phyloP scores from a whole-genome alignment of 2,797 vertebrate genomes.

The Holocentrus rufus region DNA sequence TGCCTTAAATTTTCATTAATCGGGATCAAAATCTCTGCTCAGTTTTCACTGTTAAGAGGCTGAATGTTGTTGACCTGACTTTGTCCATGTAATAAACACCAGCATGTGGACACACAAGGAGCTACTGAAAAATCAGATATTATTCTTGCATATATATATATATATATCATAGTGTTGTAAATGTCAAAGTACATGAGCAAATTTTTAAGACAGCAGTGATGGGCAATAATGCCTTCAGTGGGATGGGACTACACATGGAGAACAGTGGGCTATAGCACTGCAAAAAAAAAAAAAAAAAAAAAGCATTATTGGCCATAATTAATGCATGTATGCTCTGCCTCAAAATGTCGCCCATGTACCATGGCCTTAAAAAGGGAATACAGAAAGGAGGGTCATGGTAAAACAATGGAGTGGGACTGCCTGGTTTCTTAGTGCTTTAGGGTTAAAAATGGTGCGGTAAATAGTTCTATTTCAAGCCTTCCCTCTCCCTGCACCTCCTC shows the following conservation, averaged over 20 bases:
- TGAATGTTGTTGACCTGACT: constrained; percentile 65
- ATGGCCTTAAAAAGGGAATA: background rate
- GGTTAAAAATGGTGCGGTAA: constrained; percentile 21
- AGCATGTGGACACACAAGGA: constrained; percentile 25
- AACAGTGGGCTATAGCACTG: constrained; percentile 10
- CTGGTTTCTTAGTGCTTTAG: constrained; percentile 40
- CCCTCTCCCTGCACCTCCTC: constrained; percentile 33
- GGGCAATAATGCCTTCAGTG: constrained; percentile 5
- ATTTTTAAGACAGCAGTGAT: constrained; percentile 38
- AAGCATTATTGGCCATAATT: constrained; percentile 20
- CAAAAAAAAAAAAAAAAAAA: constrained; percentile 34
- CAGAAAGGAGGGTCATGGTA: constrained; percentile 21
- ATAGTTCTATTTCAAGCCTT: constrained; percentile 40
- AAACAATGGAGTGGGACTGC: constrained; percentile 38
- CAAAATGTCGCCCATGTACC: constrained; percentile 47
- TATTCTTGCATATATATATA: constrained; percentile 4
- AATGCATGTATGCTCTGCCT: constrained; percentile 27
- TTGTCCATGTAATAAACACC: constrained; percentile 56
- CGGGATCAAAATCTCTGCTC: constrained; percentile 11
- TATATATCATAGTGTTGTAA: constrained; percentile 12
- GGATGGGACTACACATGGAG: constrained; percentile 31
- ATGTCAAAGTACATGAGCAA: constrained; percentile 29
- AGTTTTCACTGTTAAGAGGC: constrained; percentile 50
- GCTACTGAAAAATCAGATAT: constrained; percentile 12
- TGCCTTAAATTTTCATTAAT: background rate